These are phyloP conservation scores for Motacilla tschutschensis DNA, from an alignment of 2,113 vertebrate genomes.

Conservation along the genomic window DNA sequence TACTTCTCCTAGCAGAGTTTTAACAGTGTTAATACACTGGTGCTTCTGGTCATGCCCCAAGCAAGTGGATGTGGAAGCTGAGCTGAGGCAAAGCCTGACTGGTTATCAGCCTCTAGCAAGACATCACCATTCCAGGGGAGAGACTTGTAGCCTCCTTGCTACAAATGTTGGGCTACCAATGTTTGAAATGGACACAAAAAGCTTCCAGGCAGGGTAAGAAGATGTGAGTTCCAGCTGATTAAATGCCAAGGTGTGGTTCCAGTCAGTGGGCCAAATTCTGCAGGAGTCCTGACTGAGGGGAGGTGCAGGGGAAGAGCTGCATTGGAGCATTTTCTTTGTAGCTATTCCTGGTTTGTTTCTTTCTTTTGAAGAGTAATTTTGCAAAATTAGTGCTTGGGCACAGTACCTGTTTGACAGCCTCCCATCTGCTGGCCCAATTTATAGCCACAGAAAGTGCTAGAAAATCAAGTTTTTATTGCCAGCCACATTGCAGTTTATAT, in stretches of 20 bases:
- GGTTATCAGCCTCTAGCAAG: background rate
- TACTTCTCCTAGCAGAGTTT: background rate
- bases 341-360: background rate
- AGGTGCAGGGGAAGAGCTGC: background rate
- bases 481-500: background rate
- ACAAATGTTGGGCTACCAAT: too few species aligned
- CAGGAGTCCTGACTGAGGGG: background rate
- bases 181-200: background rate
- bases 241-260: background rate
- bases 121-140: background rate
- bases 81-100: background rate
- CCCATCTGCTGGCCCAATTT: constrained; percentile 10
- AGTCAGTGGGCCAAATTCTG: background rate
- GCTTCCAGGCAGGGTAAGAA: background rate
- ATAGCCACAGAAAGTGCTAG: background rate
- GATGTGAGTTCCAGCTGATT: background rate
- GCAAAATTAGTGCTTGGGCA: background rate
- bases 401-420: background rate
- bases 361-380: background rate
- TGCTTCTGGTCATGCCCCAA: background rate
- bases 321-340: background rate
- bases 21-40: background rate
- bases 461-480: background rate
- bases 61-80: background rate
- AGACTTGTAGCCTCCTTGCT: background rate